Evolutionary conservation across 2,113 vertebrate species (phyloP).

Genomic region (Chamaea fasciata): DNA sequence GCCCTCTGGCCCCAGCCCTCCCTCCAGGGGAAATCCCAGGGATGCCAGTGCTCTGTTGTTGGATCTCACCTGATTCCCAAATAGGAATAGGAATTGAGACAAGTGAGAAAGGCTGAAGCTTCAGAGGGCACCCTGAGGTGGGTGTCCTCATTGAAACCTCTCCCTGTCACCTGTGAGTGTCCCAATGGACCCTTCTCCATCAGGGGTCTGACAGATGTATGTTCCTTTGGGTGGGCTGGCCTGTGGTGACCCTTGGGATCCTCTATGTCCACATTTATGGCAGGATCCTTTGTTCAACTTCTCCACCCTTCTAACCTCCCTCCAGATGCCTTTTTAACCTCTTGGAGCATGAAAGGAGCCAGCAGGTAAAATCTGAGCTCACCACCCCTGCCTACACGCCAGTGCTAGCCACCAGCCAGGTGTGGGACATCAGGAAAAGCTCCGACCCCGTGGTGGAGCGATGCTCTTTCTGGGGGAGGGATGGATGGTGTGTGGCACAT

Average conservation of each 20-base stretch:
- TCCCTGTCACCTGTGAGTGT: neutral
- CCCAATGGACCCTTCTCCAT: neutral
- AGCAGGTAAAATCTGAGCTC: neutral
- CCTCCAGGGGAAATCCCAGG: neutral
- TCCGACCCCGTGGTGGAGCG: neutral
- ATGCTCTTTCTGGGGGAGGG: neutral
- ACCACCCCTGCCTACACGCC: neutral
- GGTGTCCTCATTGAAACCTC: neutral
- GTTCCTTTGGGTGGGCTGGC: neutral
- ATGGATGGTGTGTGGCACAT: neutral
- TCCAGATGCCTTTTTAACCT: neutral
- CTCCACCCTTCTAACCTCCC: neutral
- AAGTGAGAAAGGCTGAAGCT: neutral
- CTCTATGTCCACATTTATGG: fast-evolving
- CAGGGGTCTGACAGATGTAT: neutral
- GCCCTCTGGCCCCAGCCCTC: neutral
- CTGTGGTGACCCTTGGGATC: neutral
- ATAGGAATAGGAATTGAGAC: neutral
- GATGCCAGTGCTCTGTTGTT: neutral
- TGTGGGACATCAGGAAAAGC: fast-evolving
- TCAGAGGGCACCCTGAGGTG: fast-evolving
- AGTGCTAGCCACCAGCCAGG: fast-evolving
- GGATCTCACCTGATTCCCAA: neutral
- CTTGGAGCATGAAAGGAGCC: neutral
- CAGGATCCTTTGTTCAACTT: neutral